phyloP scores from a whole-genome alignment of 2,888 invertebrate genomes.

The Drosophila ochracea region DNA sequence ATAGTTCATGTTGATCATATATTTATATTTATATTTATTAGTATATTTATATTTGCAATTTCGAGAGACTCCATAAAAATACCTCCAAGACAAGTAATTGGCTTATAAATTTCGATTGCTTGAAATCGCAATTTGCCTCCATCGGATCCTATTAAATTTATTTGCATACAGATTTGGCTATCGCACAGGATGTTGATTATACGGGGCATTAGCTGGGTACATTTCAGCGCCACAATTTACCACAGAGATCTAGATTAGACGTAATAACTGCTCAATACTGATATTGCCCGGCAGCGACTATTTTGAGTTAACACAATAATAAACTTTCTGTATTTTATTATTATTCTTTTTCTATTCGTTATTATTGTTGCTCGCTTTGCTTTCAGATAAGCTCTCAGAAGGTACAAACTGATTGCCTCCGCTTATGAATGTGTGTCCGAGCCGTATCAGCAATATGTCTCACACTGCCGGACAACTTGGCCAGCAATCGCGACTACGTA shows the following conservation, averaged over 20 bases:
- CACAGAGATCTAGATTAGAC: constrained; percentile 68
- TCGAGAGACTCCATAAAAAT: constrained; percentile 27
- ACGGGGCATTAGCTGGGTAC: constrained; percentile 40
- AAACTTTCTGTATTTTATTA: constrained; percentile 47
- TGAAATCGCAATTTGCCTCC: not conserved
- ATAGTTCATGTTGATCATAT: not conserved
- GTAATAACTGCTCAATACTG: constrained; percentile 57
- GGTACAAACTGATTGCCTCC: constrained; percentile 45
- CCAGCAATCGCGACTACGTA: constrained; percentile 24
- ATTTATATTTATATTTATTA: not conserved
- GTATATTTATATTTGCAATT: constrained; percentile 10
- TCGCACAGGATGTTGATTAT: constrained; percentile 73
- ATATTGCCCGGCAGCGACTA: constrained; percentile 44
- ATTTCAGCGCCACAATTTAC: constrained; percentile 54
- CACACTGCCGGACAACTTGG: constrained; percentile 48
- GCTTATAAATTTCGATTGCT: constrained; percentile 36
- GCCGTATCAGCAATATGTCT: constrained; percentile 71
- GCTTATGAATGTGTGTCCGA: constrained; percentile 16
- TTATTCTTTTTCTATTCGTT: constrained; percentile 37
- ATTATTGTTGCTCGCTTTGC: constrained; percentile 34
- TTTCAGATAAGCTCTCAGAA: constrained; percentile 47
- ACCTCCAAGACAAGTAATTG: constrained; percentile 17
- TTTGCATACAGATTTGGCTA: constrained; percentile 64
- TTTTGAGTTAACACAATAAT: constrained; percentile 51
- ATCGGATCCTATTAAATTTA: constrained; percentile 36